Conservation (phyloP, 2,113 vertebrate species). For the Manacus vitellinus region DNA sequence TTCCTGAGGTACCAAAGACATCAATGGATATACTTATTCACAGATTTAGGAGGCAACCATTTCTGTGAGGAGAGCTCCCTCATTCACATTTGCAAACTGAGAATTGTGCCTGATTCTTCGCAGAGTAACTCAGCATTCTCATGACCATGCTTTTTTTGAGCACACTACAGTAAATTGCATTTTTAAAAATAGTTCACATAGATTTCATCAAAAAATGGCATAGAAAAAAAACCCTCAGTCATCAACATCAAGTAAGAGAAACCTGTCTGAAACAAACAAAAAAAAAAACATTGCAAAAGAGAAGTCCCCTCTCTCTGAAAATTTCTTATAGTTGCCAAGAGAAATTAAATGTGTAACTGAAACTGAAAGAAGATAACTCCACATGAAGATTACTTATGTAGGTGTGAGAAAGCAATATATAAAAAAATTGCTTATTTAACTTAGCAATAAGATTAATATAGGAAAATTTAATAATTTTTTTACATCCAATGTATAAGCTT, state of each 20-base stretch:
- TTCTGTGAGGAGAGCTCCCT: neutral
- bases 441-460: neutral
- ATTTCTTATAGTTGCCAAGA: neutral
- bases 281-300: neutral
- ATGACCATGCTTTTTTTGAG: neutral
- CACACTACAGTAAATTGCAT: neutral
- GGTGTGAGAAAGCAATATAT: neutral
- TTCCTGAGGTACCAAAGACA: neutral
- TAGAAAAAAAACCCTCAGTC: neutral
- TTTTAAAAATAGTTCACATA: slow-evolving; percentile 22
- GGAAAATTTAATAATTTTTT: neutral
- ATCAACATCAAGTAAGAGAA: neutral
- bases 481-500: neutral
- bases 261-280: neutral
- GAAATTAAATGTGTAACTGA: neutral
- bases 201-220: neutral
- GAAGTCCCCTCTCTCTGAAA: neutral
- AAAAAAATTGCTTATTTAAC: neutral
- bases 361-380: neutral
- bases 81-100: neutral
- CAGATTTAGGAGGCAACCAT: neutral
- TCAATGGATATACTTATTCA: neutral
- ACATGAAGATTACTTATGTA: neutral
- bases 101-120: neutral
- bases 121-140: neutral